Conservation (phyloP, 2,888 invertebrate species). For the Drosophila nigritarsus region DNA sequence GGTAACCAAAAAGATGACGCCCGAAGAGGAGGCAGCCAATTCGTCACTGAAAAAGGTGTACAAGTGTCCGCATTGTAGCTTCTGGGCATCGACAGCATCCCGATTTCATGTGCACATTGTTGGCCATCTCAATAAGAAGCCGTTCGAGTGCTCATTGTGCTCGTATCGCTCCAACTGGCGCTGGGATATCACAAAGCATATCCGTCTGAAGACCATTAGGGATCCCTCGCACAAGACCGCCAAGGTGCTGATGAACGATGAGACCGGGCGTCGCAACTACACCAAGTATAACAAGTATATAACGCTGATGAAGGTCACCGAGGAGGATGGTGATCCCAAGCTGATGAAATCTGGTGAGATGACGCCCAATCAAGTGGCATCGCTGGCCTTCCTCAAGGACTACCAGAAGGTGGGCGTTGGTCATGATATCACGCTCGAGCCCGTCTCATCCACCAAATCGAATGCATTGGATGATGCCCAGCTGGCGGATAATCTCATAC, state of each 20-base stretch:
- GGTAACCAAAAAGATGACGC: constrained; percentile 88
- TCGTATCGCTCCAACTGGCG: constrained; percentile 98
- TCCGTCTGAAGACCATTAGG: constrained; percentile 93
- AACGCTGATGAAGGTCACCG: constrained; percentile 89
- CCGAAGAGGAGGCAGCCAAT: constrained; percentile 88
- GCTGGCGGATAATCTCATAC: constrained; percentile 76
- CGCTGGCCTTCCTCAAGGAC: constrained; percentile 86
- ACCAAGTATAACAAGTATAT: constrained; percentile 96
- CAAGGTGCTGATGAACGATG: constrained; percentile 95
- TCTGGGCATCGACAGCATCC: constrained; percentile 96
- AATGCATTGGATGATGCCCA: constrained; percentile 65
- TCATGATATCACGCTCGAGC: constrained; percentile 82
- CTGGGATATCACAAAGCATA: constrained; percentile 98
- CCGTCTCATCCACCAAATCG: constrained; percentile 62
- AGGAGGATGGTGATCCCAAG: constrained; percentile 85
- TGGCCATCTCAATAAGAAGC: constrained; percentile 96
- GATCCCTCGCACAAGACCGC: constrained; percentile 93
- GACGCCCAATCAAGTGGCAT: constrained; percentile 86
- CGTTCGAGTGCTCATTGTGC: constrained; percentile 97
- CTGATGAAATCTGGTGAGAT: constrained; percentile 85
- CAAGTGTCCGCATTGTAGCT: constrained; percentile 96
- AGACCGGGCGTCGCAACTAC: constrained; percentile 95
- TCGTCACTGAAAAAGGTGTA: constrained; percentile 92
- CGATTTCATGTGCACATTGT: constrained; percentile 97
- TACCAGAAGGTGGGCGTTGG: constrained; percentile 81